Evolutionary conservation across 1,140 invertebrate species (phyloP).

Genomic region (Brachystomella parvula): DNA sequence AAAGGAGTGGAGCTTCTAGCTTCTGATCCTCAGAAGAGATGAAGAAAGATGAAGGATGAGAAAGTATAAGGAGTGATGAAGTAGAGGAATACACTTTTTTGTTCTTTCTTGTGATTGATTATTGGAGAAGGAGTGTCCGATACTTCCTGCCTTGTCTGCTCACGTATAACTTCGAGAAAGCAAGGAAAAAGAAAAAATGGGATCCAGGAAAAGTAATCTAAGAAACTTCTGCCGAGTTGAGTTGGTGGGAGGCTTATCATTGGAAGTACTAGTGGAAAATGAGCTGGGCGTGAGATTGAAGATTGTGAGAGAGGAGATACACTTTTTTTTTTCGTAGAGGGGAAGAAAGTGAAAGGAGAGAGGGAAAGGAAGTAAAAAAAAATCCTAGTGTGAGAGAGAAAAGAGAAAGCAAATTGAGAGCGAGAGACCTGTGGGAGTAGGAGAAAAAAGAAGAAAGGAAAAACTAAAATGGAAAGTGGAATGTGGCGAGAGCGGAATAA

Average conservation of each 20-base stretch:
- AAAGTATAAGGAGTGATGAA: neutral
- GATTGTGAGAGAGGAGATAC: slow-evolving; percentile 1
- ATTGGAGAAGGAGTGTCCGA: neutral
- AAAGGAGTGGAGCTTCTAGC: too few relatives aligned
- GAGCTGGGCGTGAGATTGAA: slow-evolving; percentile 35
- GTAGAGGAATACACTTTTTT: neutral
- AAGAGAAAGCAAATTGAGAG: slow-evolving; percentile 10
- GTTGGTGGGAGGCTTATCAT: slow-evolving; percentile 13
- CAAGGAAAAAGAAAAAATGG: too few relatives aligned
- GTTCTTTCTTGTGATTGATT: neutral
- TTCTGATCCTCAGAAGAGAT: neutral
- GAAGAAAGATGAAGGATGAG: neutral
- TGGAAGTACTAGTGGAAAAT: slow-evolving; percentile 23
- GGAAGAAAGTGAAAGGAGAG: neutral
- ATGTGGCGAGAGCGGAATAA: too few relatives aligned
- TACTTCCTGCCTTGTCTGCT: neutral
- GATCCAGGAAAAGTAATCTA: neutral
- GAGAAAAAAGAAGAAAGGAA: slow-evolving; percentile 11
- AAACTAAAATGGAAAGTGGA: slow-evolving; percentile 8
- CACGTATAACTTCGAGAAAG: too few relatives aligned
- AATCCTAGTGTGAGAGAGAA: slow-evolving; percentile 4
- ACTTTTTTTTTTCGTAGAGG: neutral
- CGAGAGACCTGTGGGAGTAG: slow-evolving; percentile 19
- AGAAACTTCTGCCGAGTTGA: slow-evolving; percentile 2
- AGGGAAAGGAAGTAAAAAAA: neutral